Evolutionary conservation across 2,797 vertebrate genomes (phyloP).

Genomic region (Helostoma temminkii): DNA sequence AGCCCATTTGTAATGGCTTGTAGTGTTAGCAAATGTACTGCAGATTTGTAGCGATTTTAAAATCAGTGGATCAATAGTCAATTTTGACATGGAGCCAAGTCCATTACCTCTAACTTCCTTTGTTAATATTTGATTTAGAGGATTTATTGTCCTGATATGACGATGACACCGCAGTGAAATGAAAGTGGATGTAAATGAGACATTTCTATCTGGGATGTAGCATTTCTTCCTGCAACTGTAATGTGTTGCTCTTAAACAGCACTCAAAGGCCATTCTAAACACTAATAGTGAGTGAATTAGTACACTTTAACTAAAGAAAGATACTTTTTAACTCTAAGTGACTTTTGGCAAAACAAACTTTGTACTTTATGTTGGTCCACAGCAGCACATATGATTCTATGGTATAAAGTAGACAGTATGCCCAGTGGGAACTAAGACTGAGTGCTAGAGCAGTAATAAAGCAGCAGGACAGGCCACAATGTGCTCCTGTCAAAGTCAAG

Average conservation of each 20-base stretch:
- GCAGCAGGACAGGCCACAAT: not conserved
- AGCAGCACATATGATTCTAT: constrained; percentile 2
- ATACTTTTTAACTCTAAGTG: constrained; percentile 1
- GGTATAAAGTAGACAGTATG: not conserved
- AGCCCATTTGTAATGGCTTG: constrained; percentile 59
- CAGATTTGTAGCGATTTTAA: constrained; percentile 55
- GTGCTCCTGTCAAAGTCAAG: constrained; percentile 11
- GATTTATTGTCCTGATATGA: constrained; percentile 48
- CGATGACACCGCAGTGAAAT: constrained; percentile 43
- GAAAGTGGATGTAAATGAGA: constrained; percentile 48
- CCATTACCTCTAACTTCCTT: constrained; percentile 63
- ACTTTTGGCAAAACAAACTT: not conserved
- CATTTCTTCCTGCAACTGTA: constrained; percentile 8
- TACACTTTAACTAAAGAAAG: not conserved
- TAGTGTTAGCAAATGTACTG: constrained; percentile 51
- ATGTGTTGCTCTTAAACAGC: constrained; percentile 1
- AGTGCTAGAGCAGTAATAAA: constrained; percentile 2
- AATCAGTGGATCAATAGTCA: constrained; percentile 63
- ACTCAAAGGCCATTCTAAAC: not conserved
- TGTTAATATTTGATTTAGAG: constrained; percentile 71
- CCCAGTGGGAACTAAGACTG: constrained; percentile 7
- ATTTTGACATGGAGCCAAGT: constrained; percentile 50
- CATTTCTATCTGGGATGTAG: constrained; percentile 10
- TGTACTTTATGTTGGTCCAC: not conserved
- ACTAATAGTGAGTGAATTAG: not conserved